Conservation (phyloP, 2,888 invertebrate genomes). For the Aleiodes testaceus region DNA sequence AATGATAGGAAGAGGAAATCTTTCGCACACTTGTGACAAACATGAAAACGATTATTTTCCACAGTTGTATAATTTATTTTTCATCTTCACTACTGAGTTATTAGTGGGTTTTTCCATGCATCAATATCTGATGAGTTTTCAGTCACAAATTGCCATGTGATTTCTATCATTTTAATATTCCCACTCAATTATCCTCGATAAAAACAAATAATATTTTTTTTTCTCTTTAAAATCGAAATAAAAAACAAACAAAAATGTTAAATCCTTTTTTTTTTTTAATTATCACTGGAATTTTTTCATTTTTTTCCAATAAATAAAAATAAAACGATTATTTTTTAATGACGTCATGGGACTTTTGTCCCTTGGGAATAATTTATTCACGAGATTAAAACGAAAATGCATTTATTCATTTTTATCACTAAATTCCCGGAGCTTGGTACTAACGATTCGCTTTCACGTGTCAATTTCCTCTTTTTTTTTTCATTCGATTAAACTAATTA, state of each 20-base stretch:
- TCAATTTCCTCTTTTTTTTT: not conserved
- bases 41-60: too few species aligned
- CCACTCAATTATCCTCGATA: not conserved
- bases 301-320: not conserved
- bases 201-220: too few species aligned
- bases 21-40: too few species aligned
- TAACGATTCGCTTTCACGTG: conserved; percentile 17
- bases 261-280: too few species aligned
- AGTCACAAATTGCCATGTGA: conserved; percentile 4
- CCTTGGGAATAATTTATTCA: conserved; percentile 4
- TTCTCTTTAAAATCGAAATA: too few species aligned
- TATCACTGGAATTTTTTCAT: not conserved
- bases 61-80: too few species aligned
- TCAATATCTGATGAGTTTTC: not conserved
- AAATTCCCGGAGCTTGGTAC: conserved; percentile 16
- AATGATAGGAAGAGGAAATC: too few species aligned
- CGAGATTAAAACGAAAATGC: conserved; percentile 13
- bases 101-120: conserved; percentile 13
- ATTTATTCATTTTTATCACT: conserved; percentile 9
- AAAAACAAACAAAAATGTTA: not conserved
- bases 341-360: not conserved
- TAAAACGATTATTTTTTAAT: conserved; percentile 5
- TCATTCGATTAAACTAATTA: not conserved
- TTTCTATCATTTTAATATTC: conserved; percentile 4
- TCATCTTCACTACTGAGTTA: too few species aligned